These are phyloP conservation scores for Antheraea assamensis DNA, from an alignment of 2,888 invertebrate species.

Conservation along the genomic window DNA sequence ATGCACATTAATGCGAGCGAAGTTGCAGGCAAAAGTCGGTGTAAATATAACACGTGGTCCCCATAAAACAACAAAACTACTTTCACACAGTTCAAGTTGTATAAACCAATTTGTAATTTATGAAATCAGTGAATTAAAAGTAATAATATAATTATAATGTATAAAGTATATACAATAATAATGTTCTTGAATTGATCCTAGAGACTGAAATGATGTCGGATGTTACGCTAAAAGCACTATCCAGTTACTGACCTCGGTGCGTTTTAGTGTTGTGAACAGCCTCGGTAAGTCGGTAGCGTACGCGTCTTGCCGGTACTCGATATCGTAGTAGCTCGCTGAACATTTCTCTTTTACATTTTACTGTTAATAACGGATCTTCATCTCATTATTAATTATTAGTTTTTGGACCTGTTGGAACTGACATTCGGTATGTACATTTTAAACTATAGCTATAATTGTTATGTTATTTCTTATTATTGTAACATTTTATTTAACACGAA, in stretches of 20 bases:
- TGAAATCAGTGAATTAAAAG: background rate
- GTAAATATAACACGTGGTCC: no score
- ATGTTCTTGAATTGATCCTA: background rate
- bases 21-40: no score
- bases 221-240: conserved; percentile 23
- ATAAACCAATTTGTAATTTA: background rate
- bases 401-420: background rate
- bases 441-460: background rate
- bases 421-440: conserved; percentile 7
- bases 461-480: background rate
- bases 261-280: conserved; percentile 10
- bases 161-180: background rate
- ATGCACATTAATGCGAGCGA: no score
- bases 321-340: conserved; percentile 11
- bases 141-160: background rate
- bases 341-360: conserved; percentile 28
- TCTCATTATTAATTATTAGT: conserved; percentile 35
- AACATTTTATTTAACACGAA: background rate
- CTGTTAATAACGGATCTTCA: conserved; percentile 52
- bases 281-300: conserved; percentile 4
- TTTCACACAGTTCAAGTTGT: background rate
- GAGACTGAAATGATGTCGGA: conserved; percentile 24
- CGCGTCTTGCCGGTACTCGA: conserved; percentile 13
- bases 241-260: conserved; percentile 21
- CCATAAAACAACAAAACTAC: background rate